A percentile compares a stretch with the other conserved stretches of the same genome.
Conservation (phyloP, 2,113 vertebrate genomes). For the Heptranchias perlo region DNA sequence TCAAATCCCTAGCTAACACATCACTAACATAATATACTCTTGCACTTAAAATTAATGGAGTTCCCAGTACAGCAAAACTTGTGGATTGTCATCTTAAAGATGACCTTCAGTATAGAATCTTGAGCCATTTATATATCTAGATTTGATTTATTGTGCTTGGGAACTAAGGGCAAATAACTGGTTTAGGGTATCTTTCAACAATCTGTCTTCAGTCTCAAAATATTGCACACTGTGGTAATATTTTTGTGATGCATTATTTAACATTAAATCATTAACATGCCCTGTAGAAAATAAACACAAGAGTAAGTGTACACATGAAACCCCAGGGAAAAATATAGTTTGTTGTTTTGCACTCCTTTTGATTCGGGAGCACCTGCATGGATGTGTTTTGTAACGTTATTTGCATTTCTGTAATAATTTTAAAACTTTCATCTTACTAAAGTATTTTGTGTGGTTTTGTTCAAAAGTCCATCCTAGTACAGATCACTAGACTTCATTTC, state of each 20-base stretch:
- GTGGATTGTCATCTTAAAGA: neutral
- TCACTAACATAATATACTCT: neutral
- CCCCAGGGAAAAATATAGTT: slow-evolving; percentile 17
- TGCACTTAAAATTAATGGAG: neutral
- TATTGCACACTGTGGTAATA: neutral
- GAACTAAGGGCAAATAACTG: neutral
- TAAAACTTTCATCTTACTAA: neutral
- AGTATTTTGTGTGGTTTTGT: neutral
- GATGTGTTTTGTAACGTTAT: neutral
- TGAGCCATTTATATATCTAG: neutral
- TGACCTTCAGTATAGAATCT: neutral
- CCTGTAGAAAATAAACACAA: neutral
- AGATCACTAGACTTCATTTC: neutral
- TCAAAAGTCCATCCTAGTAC: neutral
- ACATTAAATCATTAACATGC: neutral
- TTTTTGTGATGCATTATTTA: slow-evolving; percentile 22
- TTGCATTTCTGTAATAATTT: slow-evolving; percentile 1
- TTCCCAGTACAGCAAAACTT: neutral
- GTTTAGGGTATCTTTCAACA: neutral
- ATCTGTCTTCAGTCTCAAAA: neutral
- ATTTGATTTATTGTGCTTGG: slow-evolving; percentile 13
- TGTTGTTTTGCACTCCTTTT: neutral
- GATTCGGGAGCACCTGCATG: slow-evolving; percentile 16
- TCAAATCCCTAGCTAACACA: neutral
- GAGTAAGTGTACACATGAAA: neutral